phyloP scores from a whole-genome alignment of 2,888 invertebrate genomes.

The Lepeophtheirus nordmannii region DNA sequence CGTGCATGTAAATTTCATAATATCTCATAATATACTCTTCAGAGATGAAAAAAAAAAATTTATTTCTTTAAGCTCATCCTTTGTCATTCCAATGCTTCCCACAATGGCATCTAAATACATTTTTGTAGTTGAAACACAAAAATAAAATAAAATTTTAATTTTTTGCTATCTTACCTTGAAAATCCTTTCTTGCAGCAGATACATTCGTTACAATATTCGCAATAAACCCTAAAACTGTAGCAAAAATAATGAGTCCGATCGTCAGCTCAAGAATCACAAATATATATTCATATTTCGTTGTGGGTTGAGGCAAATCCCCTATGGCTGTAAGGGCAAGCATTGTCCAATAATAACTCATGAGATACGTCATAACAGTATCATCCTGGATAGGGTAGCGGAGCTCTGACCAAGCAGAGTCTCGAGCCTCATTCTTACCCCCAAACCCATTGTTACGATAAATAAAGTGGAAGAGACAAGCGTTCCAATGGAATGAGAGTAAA shows the following conservation, averaged over 20 bases:
- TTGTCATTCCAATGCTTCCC: no score
- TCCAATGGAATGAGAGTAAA: constrained; percentile 94
- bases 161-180: constrained; percentile 63
- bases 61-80: no score
- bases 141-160: background rate
- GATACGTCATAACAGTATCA: constrained; percentile 81
- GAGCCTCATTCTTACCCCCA: constrained; percentile 1
- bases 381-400: constrained; percentile 26
- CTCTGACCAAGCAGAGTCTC: background rate
- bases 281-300: constrained; percentile 83
- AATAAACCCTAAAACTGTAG: constrained; percentile 89
- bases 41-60: no score
- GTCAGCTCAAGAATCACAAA: constrained; percentile 87
- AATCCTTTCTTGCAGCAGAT: constrained; percentile 90
- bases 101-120: no score
- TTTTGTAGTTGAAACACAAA: background rate
- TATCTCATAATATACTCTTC: no score
- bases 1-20: no score
- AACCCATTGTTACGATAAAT: constrained; percentile 50
- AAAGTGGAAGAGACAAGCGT: constrained; percentile 94
- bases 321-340: constrained; percentile 88
- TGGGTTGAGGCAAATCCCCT: constrained; percentile 57
- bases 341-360: constrained; percentile 97
- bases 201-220: constrained; percentile 96
- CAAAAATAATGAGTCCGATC: constrained; percentile 83